Conservation (phyloP, 2,888 invertebrate genomes). For the Dastarcus helophoroides region DNA sequence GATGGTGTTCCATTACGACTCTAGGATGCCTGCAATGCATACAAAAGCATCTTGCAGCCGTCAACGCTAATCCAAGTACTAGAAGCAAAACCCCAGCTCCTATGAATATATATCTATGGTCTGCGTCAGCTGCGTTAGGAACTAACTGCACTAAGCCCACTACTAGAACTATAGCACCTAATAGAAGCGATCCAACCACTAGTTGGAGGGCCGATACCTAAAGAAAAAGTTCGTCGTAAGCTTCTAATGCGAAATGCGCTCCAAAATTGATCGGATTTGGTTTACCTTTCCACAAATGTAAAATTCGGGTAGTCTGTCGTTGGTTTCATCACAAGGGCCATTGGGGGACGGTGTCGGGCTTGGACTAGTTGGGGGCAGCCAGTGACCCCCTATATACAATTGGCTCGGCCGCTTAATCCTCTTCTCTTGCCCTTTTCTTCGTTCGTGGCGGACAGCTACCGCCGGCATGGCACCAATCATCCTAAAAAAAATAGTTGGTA, state of each 20-base stretch:
- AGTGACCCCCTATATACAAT: slow-evolving; percentile 54
- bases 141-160: slow-evolving; percentile 67
- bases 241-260: background rate
- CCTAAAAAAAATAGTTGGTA: slow-evolving; percentile 8
- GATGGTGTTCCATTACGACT: slow-evolving; percentile 38
- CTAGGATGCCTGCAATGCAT: slow-evolving; percentile 48
- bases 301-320: slow-evolving; percentile 50
- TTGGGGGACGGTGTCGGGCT: slow-evolving; percentile 55
- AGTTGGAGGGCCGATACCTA: slow-evolving; percentile 64
- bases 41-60: slow-evolving; percentile 55
- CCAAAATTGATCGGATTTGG: slow-evolving; percentile 2
- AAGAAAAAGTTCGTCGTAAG: slow-evolving; percentile 13
- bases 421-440: slow-evolving; percentile 59
- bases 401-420: slow-evolving; percentile 50
- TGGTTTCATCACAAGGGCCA: slow-evolving; percentile 40
- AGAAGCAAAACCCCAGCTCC: slow-evolving; percentile 54
- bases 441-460: slow-evolving; percentile 72
- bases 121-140: slow-evolving; percentile 64
- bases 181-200: slow-evolving; percentile 59
- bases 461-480: slow-evolving; percentile 86
- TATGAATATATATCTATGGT: slow-evolving; percentile 59
- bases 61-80: slow-evolving; percentile 50
- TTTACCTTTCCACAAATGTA: slow-evolving; percentile 63
- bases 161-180: slow-evolving; percentile 62
- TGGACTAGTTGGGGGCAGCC: slow-evolving; percentile 46